A percentile compares a stretch with the other conserved stretches of the same genome.
phyloP scores from a whole-genome alignment of 2,113 vertebrate genomes.

The Protomyctophum bolini region DNA sequence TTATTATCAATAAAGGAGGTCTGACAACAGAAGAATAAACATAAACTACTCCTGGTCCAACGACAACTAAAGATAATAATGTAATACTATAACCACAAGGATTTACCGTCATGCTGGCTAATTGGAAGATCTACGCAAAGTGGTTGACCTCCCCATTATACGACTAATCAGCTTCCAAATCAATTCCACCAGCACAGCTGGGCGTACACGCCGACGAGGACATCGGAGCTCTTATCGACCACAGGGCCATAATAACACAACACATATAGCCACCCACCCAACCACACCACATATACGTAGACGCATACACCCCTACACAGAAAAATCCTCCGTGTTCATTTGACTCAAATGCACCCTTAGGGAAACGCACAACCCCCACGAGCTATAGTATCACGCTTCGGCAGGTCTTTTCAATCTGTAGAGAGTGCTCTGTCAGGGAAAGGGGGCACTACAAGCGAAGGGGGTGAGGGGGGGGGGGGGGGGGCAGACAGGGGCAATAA shows the following conservation, averaged over 20 bases:
- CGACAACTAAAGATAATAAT: too few species aligned
- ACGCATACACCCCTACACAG: too few species aligned
- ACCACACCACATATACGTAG: neutral
- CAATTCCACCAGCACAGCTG: slow-evolving; percentile 11
- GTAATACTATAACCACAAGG: too few species aligned
- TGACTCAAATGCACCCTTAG: too few species aligned
- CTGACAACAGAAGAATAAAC: too few species aligned
- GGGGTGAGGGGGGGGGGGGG: neutral
- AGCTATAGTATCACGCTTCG: slow-evolving; percentile 40
- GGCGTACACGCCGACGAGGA: neutral
- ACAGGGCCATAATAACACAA: neutral
- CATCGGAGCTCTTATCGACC: slow-evolving; percentile 6
- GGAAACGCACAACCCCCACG: neutral
- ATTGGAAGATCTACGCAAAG: neutral
- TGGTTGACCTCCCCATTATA: slow-evolving; percentile 7
- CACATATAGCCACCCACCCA: too few species aligned
- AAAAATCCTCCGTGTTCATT: neutral
- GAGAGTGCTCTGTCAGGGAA: slow-evolving; percentile 38
- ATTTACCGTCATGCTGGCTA: neutral
- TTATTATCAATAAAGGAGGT: too few species aligned
- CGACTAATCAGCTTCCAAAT: slow-evolving; percentile 28
- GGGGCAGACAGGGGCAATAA: slow-evolving; percentile 50
- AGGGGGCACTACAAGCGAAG: slow-evolving; percentile 17
- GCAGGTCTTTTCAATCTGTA: slow-evolving; percentile 48
- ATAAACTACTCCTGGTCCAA: too few species aligned